phyloP scores from a whole-genome alignment of 1,140 invertebrate species.

The Diuraphis noxia region DNA sequence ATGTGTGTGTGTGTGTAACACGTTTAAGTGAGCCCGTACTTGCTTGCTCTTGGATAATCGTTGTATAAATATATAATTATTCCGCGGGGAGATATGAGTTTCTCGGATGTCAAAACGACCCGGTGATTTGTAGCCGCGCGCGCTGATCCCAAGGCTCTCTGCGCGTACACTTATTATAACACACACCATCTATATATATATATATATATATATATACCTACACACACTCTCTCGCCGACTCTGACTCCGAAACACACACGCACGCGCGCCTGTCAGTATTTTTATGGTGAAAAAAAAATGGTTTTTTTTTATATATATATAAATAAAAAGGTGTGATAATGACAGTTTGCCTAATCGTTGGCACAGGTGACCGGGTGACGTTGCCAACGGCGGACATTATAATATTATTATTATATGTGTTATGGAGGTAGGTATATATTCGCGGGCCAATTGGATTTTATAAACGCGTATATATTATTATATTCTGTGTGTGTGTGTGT shows the following conservation, averaged over 20 bases:
- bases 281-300: slow-evolving; percentile 12
- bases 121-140: slow-evolving; percentile 44
- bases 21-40: background rate
- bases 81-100: slow-evolving; percentile 28
- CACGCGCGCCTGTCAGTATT: background rate
- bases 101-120: slow-evolving; percentile 42
- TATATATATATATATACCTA: background rate
- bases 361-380: slow-evolving; percentile 47
- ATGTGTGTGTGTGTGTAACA: background rate
- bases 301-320: too few species aligned
- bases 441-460: background rate
- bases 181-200: background rate
- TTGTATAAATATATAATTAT: slow-evolving; percentile 3
- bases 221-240: background rate
- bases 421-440: background rate
- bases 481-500: background rate
- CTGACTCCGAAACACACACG: background rate
- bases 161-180: background rate
- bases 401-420: background rate
- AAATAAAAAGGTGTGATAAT: slow-evolving; percentile 44
- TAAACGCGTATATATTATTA: background rate
- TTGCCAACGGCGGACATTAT: slow-evolving; percentile 38
- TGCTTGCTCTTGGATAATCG: background rate
- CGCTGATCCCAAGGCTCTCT: slow-evolving; percentile 35
- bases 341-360: slow-evolving; percentile 52